Evolutionary conservation across 92 coral and sea anemone genomes (phyloP), one percentile per base, ranked within the genome.

Genomic region (Zoanthus solanderi): DNA sequence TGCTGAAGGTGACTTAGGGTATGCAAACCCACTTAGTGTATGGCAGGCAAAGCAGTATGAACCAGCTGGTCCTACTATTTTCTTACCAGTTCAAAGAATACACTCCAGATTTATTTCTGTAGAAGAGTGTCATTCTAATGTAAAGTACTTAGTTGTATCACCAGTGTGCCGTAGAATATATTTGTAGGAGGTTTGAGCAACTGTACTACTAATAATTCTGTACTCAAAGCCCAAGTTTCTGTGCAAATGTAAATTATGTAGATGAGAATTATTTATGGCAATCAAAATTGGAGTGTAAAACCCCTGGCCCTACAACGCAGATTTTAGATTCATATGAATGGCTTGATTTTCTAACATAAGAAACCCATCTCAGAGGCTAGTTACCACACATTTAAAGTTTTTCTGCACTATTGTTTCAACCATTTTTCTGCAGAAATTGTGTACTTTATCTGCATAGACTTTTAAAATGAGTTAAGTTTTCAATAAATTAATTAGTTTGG

Each of bases 41-140:
- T 87, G 90, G 90, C 32, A 34, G 45, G 78, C 90, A 18, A 78
- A 78, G 66, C 77, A 78, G 52, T 78, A 45, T 68, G 90, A 87
- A 65, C 15, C 30, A 61, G 29, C 54, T 66, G 78, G 83, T 48
- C 67, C 89, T 75, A 34, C 89, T 47, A 46, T 30, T 28, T 78
- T 78, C 28, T 60, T 78, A 37, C 69, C 83, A 16, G 5, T 78
- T 37, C 68, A 78, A 78, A 54, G 69, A 53, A 58, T 78, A 37
- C 47, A 78, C 23, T 78, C 83, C 1, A 58, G 83, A 12, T 78
- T 78, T 53, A 78, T 56, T 47, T 78, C 83, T 78, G 83, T 78
- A 15, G 83, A 78, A 30, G 83, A 78, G 53, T 34, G 53, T 54
- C 68, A 78, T 8, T 28, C 46, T 78, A 58, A 23, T 78, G 50